Conservation (phyloP, 2,888 invertebrate species). For the Cryptocheilus praepositus region DNA sequence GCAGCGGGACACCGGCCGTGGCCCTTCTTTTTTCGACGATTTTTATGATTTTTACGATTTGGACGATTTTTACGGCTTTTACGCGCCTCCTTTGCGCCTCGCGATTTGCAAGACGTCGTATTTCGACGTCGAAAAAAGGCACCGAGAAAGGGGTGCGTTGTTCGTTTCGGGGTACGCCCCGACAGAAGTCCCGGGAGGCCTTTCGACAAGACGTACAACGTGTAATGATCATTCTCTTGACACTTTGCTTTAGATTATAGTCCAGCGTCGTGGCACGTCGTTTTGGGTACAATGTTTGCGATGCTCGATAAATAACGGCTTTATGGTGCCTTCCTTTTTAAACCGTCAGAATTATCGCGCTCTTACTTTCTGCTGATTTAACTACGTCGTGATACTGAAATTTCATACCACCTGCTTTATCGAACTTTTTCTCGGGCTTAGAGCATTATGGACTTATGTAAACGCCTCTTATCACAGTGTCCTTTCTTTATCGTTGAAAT, state of each 20-base stretch:
- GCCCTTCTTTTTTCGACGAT: slow-evolving; percentile 12
- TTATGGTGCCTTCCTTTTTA: slow-evolving; percentile 7
- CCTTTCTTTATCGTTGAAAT: no score
- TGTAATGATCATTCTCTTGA: not conserved
- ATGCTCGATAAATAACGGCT: not conserved
- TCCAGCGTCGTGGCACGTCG: not conserved
- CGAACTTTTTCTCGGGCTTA: not conserved
- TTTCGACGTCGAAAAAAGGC: slow-evolving; percentile 23
- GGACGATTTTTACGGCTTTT: no score
- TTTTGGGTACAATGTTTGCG: slow-evolving; percentile 9
- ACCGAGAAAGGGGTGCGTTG: not conserved
- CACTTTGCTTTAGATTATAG: slow-evolving; percentile 2
- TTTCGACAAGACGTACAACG: not conserved
- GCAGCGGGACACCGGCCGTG: not conserved
- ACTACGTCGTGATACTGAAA: no score
- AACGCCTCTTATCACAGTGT: no score
- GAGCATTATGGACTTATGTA: not conserved
- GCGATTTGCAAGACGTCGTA: slow-evolving; percentile 40
- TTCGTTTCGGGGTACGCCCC: not conserved
- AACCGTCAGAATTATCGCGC: not conserved
- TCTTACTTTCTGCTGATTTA: no score
- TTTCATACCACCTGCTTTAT: not conserved
- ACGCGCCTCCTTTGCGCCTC: no score
- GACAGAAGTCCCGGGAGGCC: not conserved
- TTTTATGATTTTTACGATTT: no score